Conservation (phyloP, 2,888 invertebrate genomes). For the Sinhomidia bicolor region DNA sequence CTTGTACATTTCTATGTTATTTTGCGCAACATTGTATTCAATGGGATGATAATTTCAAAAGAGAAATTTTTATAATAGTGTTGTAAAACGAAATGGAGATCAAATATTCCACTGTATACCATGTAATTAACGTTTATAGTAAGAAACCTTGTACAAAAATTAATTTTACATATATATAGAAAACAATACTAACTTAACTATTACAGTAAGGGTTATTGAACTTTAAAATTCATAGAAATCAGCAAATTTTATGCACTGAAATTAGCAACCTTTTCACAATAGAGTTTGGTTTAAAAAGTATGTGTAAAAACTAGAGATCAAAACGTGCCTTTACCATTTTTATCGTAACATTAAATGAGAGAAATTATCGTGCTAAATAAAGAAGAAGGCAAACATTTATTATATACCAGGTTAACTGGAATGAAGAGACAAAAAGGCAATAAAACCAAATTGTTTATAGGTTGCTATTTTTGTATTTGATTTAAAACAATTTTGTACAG, state of each 20-base stretch:
- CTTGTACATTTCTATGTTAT: not conserved
- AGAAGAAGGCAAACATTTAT: not conserved
- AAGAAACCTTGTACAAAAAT: not conserved
- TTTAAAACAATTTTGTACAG: not conserved
- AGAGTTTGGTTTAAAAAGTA: not conserved
- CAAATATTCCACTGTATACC: not conserved
- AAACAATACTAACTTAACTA: too few species aligned
- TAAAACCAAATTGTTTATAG: not conserved
- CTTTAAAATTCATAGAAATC: too few species aligned
- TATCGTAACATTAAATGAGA: not conserved
- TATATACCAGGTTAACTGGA: not conserved
- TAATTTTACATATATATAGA: not conserved
- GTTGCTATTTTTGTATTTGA: not conserved
- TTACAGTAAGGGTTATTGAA: too few species aligned
- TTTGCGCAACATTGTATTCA: not conserved
- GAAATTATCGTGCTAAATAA: not conserved
- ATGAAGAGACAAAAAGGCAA: not conserved
- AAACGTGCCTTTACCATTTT: conserved; percentile 7
- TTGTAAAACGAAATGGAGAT: too few species aligned
- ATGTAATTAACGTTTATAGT: not conserved
- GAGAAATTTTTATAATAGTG: too few species aligned
- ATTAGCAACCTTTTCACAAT: not conserved
- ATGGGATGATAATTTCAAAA: too few species aligned
- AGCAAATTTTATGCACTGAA: not conserved
- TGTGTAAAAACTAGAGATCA: not conserved